Evolutionary conservation across 2,888 invertebrate species (phyloP).

Genomic region (Piscicola geometra): DNA sequence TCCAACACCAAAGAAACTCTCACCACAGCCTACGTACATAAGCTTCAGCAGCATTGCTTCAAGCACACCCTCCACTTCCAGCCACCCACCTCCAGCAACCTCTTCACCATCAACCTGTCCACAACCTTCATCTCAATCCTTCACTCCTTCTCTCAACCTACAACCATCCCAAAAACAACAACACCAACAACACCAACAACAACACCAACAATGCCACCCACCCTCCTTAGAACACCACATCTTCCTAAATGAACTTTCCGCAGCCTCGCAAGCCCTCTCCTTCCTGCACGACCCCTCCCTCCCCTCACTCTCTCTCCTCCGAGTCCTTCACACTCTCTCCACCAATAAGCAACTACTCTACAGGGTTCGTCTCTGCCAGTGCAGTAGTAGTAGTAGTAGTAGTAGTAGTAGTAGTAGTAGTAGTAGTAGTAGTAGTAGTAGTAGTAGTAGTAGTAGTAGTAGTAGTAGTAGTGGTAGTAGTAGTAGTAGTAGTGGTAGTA

Average conservation of each 20-base stretch:
- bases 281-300: conserved; percentile 84
- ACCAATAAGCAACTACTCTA: conserved; percentile 86
- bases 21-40: too few relatives aligned
- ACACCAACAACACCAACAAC: neutral
- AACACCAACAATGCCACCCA: neutral
- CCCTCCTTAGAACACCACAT: conserved; percentile 5
- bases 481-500: conserved; percentile 24
- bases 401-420: conserved; percentile 27
- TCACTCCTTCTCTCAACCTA: neutral
- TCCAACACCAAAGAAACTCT: too few relatives aligned
- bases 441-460: conserved; percentile 29
- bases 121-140: neutral
- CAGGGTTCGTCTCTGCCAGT: conserved; percentile 50
- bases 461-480: conserved; percentile 26
- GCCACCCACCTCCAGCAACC: too few relatives aligned
- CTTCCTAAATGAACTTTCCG: neutral
- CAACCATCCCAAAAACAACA: neutral
- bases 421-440: conserved; percentile 27
- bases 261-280: conserved; percentile 49
- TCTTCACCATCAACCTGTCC: too few relatives aligned
- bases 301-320: conserved; percentile 80
- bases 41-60: too few relatives aligned
- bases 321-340: conserved; percentile 83
- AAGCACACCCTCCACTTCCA: too few relatives aligned
- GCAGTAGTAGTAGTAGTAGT: conserved; percentile 10